Conservation (phyloP, 2,888 invertebrate species). For the Diachrysia chrysitis region DNA sequence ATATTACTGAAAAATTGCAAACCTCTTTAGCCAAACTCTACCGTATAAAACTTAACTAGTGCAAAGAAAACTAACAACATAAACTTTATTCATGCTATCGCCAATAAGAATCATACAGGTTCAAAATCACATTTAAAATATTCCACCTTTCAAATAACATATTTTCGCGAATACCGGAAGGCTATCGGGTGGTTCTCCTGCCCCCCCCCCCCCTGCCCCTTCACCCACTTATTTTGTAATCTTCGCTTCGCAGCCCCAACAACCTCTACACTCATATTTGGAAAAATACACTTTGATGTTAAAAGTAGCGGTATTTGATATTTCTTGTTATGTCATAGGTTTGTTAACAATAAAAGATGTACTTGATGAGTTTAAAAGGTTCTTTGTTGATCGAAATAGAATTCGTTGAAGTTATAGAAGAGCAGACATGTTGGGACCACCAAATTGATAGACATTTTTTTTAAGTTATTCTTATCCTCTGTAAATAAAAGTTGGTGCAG, state of each 20-base stretch:
- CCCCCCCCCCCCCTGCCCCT: not conserved
- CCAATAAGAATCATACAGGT: slow-evolving; percentile 17
- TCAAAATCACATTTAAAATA: slow-evolving; percentile 51
- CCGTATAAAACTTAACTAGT: no score
- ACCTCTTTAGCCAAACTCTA: no score
- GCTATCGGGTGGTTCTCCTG: slow-evolving; percentile 25
- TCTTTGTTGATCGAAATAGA: slow-evolving; percentile 42
- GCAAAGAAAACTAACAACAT: no score
- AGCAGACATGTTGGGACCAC: not conserved
- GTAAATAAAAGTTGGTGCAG: no score
- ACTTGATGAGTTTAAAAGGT: slow-evolving; percentile 52
- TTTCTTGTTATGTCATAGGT: slow-evolving; percentile 52
- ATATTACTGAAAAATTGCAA: no score
- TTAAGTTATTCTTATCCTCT: no score
- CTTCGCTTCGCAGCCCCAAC: slow-evolving; percentile 62
- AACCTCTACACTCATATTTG: slow-evolving; percentile 41
- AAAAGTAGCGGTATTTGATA: slow-evolving; percentile 63
- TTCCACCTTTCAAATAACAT: slow-evolving; percentile 56
- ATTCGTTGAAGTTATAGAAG: slow-evolving; percentile 14
- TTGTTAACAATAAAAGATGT: slow-evolving; percentile 51
- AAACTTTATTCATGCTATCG: slow-evolving; percentile 17
- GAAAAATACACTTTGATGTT: slow-evolving; percentile 66
- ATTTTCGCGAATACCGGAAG: slow-evolving; percentile 45
- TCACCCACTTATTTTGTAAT: slow-evolving; percentile 61
- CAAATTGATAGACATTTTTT: not conserved